Evolutionary conservation across 1,140 invertebrate species (phyloP).

Genomic region (Hypothenemus hampei): DNA sequence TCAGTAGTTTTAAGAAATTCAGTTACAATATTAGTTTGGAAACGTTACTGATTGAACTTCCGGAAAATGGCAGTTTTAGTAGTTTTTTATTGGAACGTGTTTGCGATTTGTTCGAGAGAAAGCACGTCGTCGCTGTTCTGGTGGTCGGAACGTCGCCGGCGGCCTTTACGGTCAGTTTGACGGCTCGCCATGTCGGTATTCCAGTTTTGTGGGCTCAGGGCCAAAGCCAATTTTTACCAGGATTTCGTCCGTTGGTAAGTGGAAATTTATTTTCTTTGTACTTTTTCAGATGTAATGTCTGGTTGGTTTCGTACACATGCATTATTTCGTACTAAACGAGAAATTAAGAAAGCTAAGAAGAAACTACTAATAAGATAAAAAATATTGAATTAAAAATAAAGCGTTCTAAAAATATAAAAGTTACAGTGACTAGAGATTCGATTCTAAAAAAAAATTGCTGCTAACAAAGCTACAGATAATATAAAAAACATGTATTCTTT

Average conservation of each 20-base stretch:
- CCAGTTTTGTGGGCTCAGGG: conserved; percentile 46
- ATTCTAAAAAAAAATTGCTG: too few species aligned
- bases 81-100: conserved; percentile 40
- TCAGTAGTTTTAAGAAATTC: conserved; percentile 27
- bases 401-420: too few species aligned
- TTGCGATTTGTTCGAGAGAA: conserved; percentile 42
- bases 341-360: too few species aligned
- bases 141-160: conserved; percentile 45
- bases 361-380: too few species aligned
- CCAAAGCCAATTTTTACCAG: conserved; percentile 36
- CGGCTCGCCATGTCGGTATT: conserved; percentile 42
- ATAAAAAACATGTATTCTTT: too few species aligned
- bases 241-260: conserved; percentile 41
- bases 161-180: conserved; percentile 43
- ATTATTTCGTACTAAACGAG: too few species aligned
- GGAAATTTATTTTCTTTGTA: too few species aligned
- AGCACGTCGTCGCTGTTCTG: conserved; percentile 43
- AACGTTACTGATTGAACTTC: conserved; percentile 42
- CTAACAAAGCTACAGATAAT: too few species aligned
- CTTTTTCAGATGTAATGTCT: too few species aligned
- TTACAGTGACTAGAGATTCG: too few species aligned
- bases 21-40: conserved; percentile 41
- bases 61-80: conserved; percentile 45
- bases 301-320: too few species aligned
- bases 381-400: too few species aligned